Evolutionary conservation across 2,888 invertebrate genomes (phyloP).

Genomic region (Anagyrus pseudococci): DNA sequence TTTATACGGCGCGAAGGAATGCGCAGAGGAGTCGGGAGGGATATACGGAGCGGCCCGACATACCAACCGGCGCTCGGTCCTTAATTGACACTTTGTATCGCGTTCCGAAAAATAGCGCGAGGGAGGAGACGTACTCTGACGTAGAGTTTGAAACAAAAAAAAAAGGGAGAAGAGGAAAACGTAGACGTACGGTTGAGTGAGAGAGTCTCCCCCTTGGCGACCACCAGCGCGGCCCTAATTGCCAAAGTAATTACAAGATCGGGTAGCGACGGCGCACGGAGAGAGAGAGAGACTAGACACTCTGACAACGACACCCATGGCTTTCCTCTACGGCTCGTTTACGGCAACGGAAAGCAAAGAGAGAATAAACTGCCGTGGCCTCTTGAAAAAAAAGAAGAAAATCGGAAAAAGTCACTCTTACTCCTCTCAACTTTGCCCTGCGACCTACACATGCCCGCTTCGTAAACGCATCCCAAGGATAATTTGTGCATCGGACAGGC

Average conservation of each 20-base stretch:
- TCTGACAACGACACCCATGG: too few relatives aligned
- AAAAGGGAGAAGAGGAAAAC: not conserved
- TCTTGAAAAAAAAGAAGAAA: too few relatives aligned
- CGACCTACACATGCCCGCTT: conserved; percentile 30
- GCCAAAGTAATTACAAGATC: conserved; percentile 31
- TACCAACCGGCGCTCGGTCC: conserved; percentile 41
- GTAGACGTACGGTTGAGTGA: conserved; percentile 1
- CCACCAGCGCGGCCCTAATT: conserved; percentile 22
- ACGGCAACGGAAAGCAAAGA: too few relatives aligned
- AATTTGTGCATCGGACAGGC: conserved; percentile 26
- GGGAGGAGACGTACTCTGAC: too few relatives aligned
- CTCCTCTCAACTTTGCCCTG: not conserved
- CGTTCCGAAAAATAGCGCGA: too few relatives aligned
- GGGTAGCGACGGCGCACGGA: too few relatives aligned
- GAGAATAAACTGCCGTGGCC: too few relatives aligned
- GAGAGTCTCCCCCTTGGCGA: conserved; percentile 27
- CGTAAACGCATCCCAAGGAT: conserved; percentile 19
- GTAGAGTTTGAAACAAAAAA: conserved; percentile 5
- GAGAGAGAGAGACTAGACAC: too few relatives aligned
- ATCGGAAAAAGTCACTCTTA: not conserved
- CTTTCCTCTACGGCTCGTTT: too few relatives aligned
- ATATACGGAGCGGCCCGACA: conserved; percentile 38
- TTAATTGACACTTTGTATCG: conserved; percentile 55
- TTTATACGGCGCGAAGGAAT: too few relatives aligned
- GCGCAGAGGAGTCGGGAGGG: conserved; percentile 19